Evolutionary conservation across 1,140 invertebrate species (phyloP).

Genomic region (Hylyphantes graminicola): DNA sequence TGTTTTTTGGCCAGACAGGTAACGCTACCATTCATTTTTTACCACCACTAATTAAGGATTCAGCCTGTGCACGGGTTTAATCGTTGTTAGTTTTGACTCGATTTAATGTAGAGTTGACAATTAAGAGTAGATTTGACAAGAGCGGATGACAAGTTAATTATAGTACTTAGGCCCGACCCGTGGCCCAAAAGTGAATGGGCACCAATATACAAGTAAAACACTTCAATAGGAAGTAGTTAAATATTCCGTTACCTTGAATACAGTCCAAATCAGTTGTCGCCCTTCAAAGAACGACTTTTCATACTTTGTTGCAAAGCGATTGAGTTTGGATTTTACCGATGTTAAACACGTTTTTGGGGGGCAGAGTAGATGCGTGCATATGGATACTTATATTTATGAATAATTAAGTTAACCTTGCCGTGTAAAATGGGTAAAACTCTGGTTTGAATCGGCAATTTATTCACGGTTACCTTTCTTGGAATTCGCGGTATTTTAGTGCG

Average conservation of each 20-base stretch:
- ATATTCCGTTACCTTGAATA: constrained; percentile 26
- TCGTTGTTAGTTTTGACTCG: constrained; percentile 40
- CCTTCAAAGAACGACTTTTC: neutral
- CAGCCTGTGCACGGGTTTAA: constrained; percentile 32
- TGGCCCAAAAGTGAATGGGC: constrained; percentile 27
- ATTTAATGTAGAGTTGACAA: constrained; percentile 54
- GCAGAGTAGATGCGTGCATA: no score
- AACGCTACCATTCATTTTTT: neutral
- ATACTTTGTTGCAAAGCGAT: constrained; percentile 1
- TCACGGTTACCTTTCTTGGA: no score
- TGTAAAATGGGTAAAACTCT: no score
- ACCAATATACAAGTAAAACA: constrained; percentile 34
- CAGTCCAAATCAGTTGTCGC: neutral
- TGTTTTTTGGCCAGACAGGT: constrained; percentile 7
- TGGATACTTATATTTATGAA: no score
- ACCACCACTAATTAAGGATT: constrained; percentile 47
- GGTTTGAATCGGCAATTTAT: no score
- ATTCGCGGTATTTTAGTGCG: no score
- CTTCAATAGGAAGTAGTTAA: constrained; percentile 47
- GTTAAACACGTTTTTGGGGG: no score
- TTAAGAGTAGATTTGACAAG: constrained; percentile 59
- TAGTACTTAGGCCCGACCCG: constrained; percentile 33
- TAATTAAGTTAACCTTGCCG: no score
- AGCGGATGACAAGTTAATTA: constrained; percentile 52
- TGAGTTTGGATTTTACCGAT: no score